Evolutionary conservation across 2,113 vertebrate genomes (phyloP).

Genomic region (Eidolon helvum): DNA sequence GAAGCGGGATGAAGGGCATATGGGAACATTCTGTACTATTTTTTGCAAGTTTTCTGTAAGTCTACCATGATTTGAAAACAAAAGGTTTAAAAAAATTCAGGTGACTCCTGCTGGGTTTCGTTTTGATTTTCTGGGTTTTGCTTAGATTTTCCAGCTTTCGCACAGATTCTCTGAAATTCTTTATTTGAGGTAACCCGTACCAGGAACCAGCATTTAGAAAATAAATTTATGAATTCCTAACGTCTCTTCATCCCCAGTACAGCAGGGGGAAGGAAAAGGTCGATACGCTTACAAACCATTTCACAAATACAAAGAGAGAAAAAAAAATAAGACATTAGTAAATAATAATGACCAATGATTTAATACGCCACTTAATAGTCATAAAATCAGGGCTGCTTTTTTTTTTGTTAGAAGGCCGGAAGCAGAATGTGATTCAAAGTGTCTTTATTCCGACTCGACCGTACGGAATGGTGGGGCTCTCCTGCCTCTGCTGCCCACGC

Average conservation of each 20-base stretch:
- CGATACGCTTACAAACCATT: neutral
- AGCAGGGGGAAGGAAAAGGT: neutral
- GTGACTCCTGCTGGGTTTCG: neutral
- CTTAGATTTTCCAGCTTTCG: neutral
- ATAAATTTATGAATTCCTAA: neutral
- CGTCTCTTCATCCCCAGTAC: neutral
- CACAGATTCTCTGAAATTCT: neutral
- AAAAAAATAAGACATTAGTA: neutral
- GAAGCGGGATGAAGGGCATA: neutral
- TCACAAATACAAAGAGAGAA: neutral
- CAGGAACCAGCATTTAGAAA: neutral
- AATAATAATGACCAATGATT: neutral
- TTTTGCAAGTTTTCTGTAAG: neutral
- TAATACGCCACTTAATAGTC: neutral
- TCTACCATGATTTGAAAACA: neutral
- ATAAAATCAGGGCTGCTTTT: neutral
- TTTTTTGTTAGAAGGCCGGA: neutral
- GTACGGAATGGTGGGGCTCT: neutral
- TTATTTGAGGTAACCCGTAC: neutral
- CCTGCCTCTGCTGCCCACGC: neutral
- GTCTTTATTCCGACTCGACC: neutral
- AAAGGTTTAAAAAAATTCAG: neutral
- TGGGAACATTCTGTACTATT: neutral
- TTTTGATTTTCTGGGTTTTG: neutral
- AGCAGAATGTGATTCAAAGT: neutral